Base-by-base conservation (phyloP, 2,888 invertebrate species). In the Cosmopolites sordidus region DNA sequence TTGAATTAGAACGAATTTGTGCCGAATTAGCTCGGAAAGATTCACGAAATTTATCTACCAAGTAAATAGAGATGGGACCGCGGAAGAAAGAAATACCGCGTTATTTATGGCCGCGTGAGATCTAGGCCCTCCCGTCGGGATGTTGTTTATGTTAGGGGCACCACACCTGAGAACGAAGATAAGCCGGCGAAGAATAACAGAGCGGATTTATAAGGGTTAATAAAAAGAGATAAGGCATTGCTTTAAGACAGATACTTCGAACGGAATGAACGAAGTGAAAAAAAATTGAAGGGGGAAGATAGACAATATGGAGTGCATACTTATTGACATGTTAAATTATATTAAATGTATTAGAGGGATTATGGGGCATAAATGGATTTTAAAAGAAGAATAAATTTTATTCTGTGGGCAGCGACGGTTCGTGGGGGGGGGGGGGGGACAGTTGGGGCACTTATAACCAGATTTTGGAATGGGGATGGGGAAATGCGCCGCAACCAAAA, bases 121-220 rank as follows among this genome's bases (percentile, higher is more conserved):
- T 5, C 22, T 22, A 22, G n/a, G n/a, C n/a, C n/a, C n/a, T n/a
- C n/a, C n/a, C n/a, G n/a, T n/a, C n/a, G n/a, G n/a, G n/a, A n/a
- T n/a, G 38, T 8, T 46, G 45, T 38, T 39, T 46, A 27, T 22
- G 2, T 38, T 39, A 33, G n/a, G 39, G 39, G 22, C 22, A 8
- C 29, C 39, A 42, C 44, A 50, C 50, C 50, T 50, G 50, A 50
- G 39, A 44, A 27, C 38, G 18, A 14, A 39, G 38, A 50, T 43
- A 38, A 43, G 33, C 9, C 16, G 27, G 8, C 37, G 39, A 50
- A 39, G 39, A 39, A 49, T 43, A 49, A 49, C 49, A 38, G n/a
- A 14, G 27, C 33, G 39, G 43, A 50, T 50, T 50, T 50, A 50
- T 50, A 50, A 16, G 22, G 50, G 50, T 50, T 50, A 50, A 39